A percentile compares a stretch with the other conserved stretches of the same genome.
Evolutionary conservation across 2,113 vertebrate species (phyloP).

Genomic region (Vanacampus margaritifer): DNA sequence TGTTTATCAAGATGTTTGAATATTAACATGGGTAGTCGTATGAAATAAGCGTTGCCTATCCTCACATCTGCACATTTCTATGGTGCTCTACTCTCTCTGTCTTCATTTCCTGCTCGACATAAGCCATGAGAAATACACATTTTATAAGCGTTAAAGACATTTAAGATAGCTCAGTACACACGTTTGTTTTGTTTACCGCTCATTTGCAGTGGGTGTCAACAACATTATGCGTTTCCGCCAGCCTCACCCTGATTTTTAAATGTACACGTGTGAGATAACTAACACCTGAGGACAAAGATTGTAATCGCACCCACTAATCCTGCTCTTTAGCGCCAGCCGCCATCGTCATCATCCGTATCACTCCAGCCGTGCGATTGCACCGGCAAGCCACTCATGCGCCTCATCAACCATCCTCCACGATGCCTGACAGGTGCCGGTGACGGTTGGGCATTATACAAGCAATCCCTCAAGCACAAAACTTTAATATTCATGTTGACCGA

Average conservation of each 20-base stretch:
- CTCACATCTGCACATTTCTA: slow-evolving; percentile 64
- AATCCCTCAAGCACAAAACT: slow-evolving; percentile 57
- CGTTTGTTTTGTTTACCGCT: slow-evolving; percentile 61
- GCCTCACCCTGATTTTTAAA: slow-evolving; percentile 41
- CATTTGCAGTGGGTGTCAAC: slow-evolving; percentile 64
- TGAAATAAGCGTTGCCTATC: slow-evolving; percentile 53
- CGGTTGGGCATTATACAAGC: slow-evolving; percentile 38
- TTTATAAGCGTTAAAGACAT: slow-evolving; percentile 58
- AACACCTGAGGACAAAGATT: slow-evolving; percentile 46
- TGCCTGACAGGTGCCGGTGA: slow-evolving; percentile 59
- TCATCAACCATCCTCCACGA: slow-evolving; percentile 34
- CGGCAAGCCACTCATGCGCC: slow-evolving; percentile 32
- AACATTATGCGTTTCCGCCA: slow-evolving; percentile 52
- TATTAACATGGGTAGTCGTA: slow-evolving; percentile 56
- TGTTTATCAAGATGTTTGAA: slow-evolving; percentile 70
- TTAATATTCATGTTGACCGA: slow-evolving; percentile 69
- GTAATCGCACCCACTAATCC: slow-evolving; percentile 44
- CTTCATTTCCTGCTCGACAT: slow-evolving; percentile 63
- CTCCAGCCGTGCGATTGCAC: slow-evolving; percentile 31
- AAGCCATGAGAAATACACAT: slow-evolving; percentile 44
- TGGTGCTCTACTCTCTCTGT: slow-evolving; percentile 39
- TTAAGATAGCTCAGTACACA: slow-evolving; percentile 29
- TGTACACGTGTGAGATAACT: slow-evolving; percentile 53
- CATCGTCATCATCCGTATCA: slow-evolving; percentile 40
- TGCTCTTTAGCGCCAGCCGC: slow-evolving; percentile 24